Conservation (phyloP, 2,888 invertebrate genomes). For the Pterostichus niger region DNA sequence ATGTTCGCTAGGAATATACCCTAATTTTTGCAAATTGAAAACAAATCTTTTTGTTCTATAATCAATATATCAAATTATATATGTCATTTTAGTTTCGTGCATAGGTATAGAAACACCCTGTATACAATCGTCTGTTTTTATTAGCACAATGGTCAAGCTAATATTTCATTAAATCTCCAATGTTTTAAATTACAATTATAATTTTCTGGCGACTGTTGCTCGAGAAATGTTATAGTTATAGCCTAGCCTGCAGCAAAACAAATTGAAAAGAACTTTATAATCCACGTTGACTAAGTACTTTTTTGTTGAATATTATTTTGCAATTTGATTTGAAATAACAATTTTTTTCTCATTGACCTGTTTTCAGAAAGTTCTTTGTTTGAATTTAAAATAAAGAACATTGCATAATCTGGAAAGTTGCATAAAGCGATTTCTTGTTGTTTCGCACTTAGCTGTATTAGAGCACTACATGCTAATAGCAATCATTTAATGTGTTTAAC, state of each 20-base stretch:
- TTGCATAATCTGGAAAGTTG: too few relatives aligned
- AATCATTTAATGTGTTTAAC: background rate
- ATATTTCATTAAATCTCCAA: slow-evolving; percentile 1
- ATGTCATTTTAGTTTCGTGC: too few relatives aligned
- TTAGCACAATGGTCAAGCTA: background rate
- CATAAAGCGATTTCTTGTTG: too few relatives aligned
- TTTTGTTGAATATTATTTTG: slow-evolving; percentile 1
- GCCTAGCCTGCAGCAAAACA: background rate
- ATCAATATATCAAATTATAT: too few relatives aligned
- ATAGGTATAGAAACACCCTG: too few relatives aligned
- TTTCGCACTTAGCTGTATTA: background rate
- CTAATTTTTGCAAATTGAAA: too few relatives aligned
- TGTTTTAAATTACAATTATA: background rate
- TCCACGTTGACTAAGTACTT: slow-evolving; percentile 15
- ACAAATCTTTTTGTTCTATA: too few relatives aligned
- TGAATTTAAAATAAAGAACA: background rate
- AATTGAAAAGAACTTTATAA: slow-evolving; percentile 12
- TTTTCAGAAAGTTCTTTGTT: background rate
- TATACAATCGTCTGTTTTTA: background rate
- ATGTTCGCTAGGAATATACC: too few relatives aligned
- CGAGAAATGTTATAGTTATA: background rate
- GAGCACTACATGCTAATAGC: background rate
- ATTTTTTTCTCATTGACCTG: slow-evolving; percentile 10
- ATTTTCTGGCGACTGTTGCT: background rate
- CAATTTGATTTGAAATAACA: slow-evolving; percentile 11